A percentile compares a stretch with the other conserved stretches of the same genome.
phyloP scores from a whole-genome alignment of 2,888 invertebrate genomes.

The Netelia inedita region DNA sequence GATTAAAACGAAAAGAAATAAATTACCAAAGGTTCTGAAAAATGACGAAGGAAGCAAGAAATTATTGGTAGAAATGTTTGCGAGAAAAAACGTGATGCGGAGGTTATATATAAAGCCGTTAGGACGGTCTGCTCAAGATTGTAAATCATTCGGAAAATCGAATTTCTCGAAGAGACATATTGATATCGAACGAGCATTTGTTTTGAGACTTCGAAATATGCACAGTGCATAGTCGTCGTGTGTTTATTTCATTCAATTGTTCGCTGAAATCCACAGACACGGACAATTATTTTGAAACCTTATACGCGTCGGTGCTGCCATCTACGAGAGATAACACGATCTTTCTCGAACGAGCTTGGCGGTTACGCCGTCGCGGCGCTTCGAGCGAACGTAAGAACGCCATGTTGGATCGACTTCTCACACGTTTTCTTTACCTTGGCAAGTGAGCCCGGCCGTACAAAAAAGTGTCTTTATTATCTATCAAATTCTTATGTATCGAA shows the following conservation, averaged over 20 bases:
- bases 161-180: slow-evolving; percentile 16
- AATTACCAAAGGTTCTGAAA: too few species aligned
- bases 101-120: too few species aligned
- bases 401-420: not conserved
- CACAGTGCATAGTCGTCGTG: not conserved
- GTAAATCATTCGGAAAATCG: not conserved
- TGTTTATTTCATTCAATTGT: not conserved
- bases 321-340: not conserved
- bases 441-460: too few species aligned
- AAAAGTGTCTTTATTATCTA: too few species aligned
- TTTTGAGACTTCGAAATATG: not conserved
- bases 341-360: not conserved
- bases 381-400: not conserved
- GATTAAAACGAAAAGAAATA: too few species aligned
- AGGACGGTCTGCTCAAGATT: too few species aligned
- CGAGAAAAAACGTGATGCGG: too few species aligned
- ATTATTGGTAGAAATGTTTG: too few species aligned
- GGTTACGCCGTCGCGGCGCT: not conserved
- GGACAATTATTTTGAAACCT: not conserved
- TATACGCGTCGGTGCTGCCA: not conserved
- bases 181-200: not conserved
- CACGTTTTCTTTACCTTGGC: too few species aligned
- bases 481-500: not conserved
- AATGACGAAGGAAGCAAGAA: too few species aligned
- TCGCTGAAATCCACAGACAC: not conserved